These are phyloP conservation scores for Cabera pusaria DNA, from an alignment of 2,888 invertebrate genomes.

Conservation along the genomic window DNA sequence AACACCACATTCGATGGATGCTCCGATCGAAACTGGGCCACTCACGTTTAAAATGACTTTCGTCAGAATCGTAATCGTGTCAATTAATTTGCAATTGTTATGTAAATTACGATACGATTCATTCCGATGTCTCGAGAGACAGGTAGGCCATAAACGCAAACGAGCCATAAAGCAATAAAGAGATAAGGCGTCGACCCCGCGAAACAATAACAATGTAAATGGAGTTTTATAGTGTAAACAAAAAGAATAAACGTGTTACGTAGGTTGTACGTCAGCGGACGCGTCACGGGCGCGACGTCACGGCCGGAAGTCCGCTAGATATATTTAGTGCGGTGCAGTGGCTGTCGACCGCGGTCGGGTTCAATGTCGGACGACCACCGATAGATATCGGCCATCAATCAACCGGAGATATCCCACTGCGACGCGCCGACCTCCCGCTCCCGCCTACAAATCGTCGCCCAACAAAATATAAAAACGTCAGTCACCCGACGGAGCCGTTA, in stretches of 20 bases:
- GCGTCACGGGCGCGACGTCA: conserved; percentile 71
- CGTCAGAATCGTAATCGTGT: conserved; percentile 23
- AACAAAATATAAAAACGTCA: conserved; percentile 20
- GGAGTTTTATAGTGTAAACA: conserved; percentile 79
- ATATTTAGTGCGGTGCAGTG: conserved; percentile 58
- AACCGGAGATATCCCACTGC: conserved; percentile 42
- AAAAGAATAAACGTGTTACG: conserved; percentile 72
- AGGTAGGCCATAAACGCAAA: conserved; percentile 52
- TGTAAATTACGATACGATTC: conserved; percentile 25
- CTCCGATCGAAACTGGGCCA: conserved; percentile 11
- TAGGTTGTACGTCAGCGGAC: conserved; percentile 60
- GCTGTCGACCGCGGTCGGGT: conserved; percentile 55
- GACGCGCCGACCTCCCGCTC: conserved; percentile 26
- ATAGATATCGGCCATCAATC: conserved; percentile 82
- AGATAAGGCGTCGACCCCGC: conserved; percentile 75
- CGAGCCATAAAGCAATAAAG: conserved; percentile 67
- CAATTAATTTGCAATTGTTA: conserved; percentile 32
- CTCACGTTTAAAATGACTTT: conserved; percentile 7
- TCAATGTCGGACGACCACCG: conserved; percentile 78
- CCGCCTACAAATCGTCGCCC: conserved; percentile 18
- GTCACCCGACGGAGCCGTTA: conserved; percentile 3
- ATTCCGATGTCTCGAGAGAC: conserved; percentile 36
- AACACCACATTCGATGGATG: conserved; percentile 13
- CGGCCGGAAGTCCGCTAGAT: conserved; percentile 78
- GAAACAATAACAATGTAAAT: conserved; percentile 75